Evolutionary conservation across 1,140 invertebrate species (phyloP).

Genomic region (Pseudomyrmex cubaensis): DNA sequence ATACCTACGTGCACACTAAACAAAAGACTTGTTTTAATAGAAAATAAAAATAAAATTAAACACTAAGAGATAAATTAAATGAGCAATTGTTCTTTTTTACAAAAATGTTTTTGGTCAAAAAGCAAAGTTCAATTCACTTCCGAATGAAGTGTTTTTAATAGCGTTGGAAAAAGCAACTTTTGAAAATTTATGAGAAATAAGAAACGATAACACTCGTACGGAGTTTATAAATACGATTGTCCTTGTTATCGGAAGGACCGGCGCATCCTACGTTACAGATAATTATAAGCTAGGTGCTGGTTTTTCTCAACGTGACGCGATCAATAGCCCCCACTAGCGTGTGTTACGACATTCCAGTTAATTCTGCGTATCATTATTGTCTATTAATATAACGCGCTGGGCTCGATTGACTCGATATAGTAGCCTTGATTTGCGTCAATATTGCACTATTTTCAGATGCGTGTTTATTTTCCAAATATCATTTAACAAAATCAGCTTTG

Average conservation of each 20-base stretch:
- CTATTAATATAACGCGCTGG: constrained; percentile 48
- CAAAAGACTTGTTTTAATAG: no score
- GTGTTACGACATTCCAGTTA: constrained; percentile 49
- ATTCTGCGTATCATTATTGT: constrained; percentile 51
- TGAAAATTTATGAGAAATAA: neutral
- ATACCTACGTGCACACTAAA: no score
- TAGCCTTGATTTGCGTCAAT: constrained; percentile 41
- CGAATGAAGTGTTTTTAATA: neutral
- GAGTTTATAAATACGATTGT: constrained; percentile 31
- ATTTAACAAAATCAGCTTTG: neutral
- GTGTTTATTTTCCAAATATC: constrained; percentile 6
- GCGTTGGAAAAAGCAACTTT: neutral
- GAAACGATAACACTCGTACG: neutral
- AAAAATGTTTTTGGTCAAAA: neutral
- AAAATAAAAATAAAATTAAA: constrained; percentile 1
- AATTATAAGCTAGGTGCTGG: constrained; percentile 36
- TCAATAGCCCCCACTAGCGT: constrained; percentile 28
- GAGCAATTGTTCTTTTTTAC: neutral
- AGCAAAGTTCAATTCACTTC: neutral
- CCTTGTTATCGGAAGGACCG: constrained; percentile 18
- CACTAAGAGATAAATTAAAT: neutral
- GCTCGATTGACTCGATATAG: constrained; percentile 36
- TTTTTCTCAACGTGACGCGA: constrained; percentile 33
- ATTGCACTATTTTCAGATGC: constrained; percentile 45
- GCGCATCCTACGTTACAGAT: constrained; percentile 39